Evolutionary conservation across 2,888 invertebrate species (phyloP).

Genomic region (Nephrotoma guestfalica): DNA sequence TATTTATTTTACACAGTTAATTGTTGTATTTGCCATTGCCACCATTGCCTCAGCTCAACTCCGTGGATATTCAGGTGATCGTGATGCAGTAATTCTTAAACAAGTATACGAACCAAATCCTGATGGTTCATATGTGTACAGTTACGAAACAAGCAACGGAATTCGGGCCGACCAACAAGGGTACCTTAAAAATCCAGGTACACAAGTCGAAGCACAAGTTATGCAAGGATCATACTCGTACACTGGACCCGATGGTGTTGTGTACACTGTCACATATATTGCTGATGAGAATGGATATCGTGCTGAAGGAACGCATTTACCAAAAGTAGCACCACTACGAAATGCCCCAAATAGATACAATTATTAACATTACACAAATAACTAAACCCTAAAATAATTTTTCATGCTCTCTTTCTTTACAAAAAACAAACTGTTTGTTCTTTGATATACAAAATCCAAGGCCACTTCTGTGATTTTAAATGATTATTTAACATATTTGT

Average conservation of each 20-base stretch:
- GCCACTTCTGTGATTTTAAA: not conserved
- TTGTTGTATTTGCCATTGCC: slow-evolving; percentile 21
- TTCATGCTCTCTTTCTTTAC: not conserved
- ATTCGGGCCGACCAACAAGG: slow-evolving; percentile 47
- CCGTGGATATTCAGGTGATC: slow-evolving; percentile 26
- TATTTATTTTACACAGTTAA: slow-evolving; percentile 21
- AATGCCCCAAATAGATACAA: slow-evolving; percentile 17
- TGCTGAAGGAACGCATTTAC: slow-evolving; percentile 35
- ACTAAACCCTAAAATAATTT: slow-evolving; percentile 9
- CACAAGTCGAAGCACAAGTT: slow-evolving; percentile 40
- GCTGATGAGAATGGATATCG: slow-evolving; percentile 36
- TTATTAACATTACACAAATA: slow-evolving; percentile 8
- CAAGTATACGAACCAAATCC: slow-evolving; percentile 35
- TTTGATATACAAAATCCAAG: not conserved
- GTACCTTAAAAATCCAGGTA: slow-evolving; percentile 42
- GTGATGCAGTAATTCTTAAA: slow-evolving; percentile 35
- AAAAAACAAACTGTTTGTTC: not conserved
- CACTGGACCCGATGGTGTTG: slow-evolving; percentile 41
- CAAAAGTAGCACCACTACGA: slow-evolving; percentile 31
- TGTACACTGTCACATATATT: slow-evolving; percentile 37
- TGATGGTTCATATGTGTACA: slow-evolving; percentile 37
- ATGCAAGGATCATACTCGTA: slow-evolving; percentile 42
- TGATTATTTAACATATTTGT: not conserved
- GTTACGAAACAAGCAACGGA: slow-evolving; percentile 50
- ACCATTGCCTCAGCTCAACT: slow-evolving; percentile 25